phyloP scores from a whole-genome alignment of 1,140 invertebrate species.

The Philopotamus ludificatus region DNA sequence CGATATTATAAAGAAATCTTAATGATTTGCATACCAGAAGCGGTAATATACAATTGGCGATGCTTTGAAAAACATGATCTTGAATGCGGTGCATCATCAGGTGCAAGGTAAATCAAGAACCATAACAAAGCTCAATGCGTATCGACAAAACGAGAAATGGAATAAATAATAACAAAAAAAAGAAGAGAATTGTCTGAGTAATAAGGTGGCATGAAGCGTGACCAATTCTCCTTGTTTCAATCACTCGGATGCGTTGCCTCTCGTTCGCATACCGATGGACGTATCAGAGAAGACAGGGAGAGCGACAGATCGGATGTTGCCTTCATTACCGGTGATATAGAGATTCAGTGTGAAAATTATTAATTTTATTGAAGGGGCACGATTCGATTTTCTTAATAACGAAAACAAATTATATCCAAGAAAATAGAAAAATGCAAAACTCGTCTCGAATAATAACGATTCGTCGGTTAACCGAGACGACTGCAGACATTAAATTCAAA shows the following conservation, averaged over 20 bases:
- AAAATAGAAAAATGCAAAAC: not conserved
- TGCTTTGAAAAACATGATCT: not conserved
- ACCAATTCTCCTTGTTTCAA: slow-evolving; percentile 28
- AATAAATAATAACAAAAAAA: slow-evolving; percentile 9
- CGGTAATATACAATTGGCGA: not conserved
- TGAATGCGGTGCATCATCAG: no score
- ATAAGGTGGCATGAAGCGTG: slow-evolving; percentile 18
- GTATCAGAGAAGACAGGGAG: not conserved
- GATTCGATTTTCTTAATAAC: not conserved
- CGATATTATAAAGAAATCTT: no score
- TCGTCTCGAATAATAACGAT: no score
- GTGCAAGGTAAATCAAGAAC: no score
- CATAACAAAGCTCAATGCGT: no score
- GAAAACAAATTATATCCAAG: not conserved
- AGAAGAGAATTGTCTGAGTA: not conserved
- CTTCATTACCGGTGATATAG: not conserved
- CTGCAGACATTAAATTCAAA: no score
- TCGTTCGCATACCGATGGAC: no score
- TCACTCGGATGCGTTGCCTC: not conserved
- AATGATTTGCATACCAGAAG: no score
- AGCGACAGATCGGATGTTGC: not conserved
- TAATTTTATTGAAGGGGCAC: not conserved
- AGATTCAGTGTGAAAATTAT: not conserved
- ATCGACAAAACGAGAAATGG: no score
- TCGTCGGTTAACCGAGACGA: no score